Percentiles rank a stretch among this genome's conserved stretches.
Evolutionary conservation across 2,113 vertebrate species (phyloP).

Genomic region (Pontoporia blainvillei): DNA sequence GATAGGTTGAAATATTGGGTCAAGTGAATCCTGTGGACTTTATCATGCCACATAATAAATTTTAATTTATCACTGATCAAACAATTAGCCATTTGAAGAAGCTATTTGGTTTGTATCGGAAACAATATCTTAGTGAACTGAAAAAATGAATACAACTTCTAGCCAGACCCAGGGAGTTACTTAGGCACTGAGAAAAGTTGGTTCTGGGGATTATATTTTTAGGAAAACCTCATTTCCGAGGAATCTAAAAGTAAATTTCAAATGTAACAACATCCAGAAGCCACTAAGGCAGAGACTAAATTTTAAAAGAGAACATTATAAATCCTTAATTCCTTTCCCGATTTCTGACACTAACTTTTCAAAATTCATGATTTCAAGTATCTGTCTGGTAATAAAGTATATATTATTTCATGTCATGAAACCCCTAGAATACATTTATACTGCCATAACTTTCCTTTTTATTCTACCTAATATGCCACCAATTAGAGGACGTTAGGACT

Average conservation of each 20-base stretch:
- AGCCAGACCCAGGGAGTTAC: not conserved
- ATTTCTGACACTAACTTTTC: not conserved
- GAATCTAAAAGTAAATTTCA: not conserved
- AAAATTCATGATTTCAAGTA: not conserved
- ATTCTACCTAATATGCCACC: not conserved
- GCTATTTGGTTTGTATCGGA: not conserved
- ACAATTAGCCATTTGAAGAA: not conserved
- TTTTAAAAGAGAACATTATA: not conserved
- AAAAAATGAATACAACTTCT: not conserved
- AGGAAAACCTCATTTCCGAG: constrained; percentile 10
- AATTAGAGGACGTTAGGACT: not conserved
- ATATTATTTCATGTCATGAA: not conserved
- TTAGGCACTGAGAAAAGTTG: not conserved
- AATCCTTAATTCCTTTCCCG: not conserved
- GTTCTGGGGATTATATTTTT: not conserved
- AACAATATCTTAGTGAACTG: not conserved
- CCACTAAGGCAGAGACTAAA: not conserved
- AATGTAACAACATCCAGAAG: not conserved
- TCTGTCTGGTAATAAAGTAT: not conserved
- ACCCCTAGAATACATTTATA: not conserved
- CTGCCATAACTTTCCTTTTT: not conserved
- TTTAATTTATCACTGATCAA: not conserved
- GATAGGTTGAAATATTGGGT: not conserved
- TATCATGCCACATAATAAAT: not conserved
- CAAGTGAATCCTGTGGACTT: not conserved